Evolutionary conservation across 2,888 invertebrate species (phyloP), one percentile per base, ranked within the genome.

Genomic region (Heteromurus nitidus): DNA sequence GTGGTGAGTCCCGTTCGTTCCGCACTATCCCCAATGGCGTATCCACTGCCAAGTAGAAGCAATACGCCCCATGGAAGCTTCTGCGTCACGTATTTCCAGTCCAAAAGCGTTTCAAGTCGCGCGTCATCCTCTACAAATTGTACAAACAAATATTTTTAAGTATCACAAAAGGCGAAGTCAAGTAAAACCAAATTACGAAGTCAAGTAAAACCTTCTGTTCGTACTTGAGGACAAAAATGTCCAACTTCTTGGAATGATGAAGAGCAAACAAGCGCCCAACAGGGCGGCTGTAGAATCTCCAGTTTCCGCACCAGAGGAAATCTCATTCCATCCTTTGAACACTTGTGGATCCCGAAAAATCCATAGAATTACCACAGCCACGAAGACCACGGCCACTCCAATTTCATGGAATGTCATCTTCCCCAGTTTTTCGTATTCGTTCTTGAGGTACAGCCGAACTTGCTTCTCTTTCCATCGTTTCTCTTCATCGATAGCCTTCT

Each of bases 1-100:
- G 18, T 28, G 11, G 60, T 26, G 0, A 83, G 30, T 20, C 83
- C 83, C 3, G 80, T 65, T 42, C 47, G 47, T 1, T 65, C 60
- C 3, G 44, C 50, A 0, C 70, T 55, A 58, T 83, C 83, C 16
- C 70, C 69, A 28, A 83, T 65, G 0, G 83, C 83, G 50, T 70
- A 83, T 5, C 83, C 83, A 47, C 60, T 50, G 18, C 84, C 85
- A 13, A 85, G 68, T 0, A 85, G 67, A 11, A 84, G 68, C 16
- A 84, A 50, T 24, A 84, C 79, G n/a, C 82, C 85, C 85, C 85
- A 85, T 0, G 85, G 84, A 60, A 85, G 36, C 31, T 80, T 77
- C 9, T 58, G 22, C n/a, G 74, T 42, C 20, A 83, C 84, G 30
- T 73, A 84, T n/a, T 79, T 79, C 85, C 85, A 85, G 22, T 84